Evolutionary conservation across 2,797 vertebrate genomes (phyloP), one percentile per base, ranked within the genome.

Genomic region (Ctenopoma multispine): DNA sequence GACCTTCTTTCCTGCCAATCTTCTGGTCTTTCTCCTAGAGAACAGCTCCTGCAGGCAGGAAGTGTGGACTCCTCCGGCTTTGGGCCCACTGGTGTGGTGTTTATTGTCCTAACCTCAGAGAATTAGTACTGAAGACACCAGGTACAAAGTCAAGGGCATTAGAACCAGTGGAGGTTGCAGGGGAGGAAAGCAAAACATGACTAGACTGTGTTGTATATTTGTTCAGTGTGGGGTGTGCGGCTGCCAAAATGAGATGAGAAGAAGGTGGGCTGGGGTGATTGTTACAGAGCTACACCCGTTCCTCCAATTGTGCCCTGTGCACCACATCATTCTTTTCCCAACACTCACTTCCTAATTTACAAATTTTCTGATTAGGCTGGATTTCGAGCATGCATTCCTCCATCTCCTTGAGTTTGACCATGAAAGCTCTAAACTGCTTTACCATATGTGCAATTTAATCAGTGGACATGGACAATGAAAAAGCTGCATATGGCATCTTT

Each of bases 51-150:
- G 75, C 50, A 72, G 84, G 72, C 90, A 91, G 88, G 90, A 93
- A 92, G 87, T 49, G 75, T 61, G 84, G 84, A 85, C 86, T 88
- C 80, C 56, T 63, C 69, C 51, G 76, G 79, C 79, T 73, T 58
- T 55, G 49, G 75, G 72, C 69, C 85, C 87, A 87, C 86, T 85
- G 73, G 69, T 31, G 55, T 11, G 4, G 64, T 92, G 92, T 94
- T 95, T 94, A 93, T 94, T 94, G 87, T 93, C 85, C 78, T 89
- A 89, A 93, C 86, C 88, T 89, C 74, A 64, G 68, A 80, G 78
- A 89, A 89, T 92, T 87, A 90, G 81, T 75, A 80, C 79, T 59
- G 51, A 70, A 75, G 87, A 87, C 82, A 74, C 63, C 3, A 27
- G 67, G 81, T 62, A 70, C 82, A 85, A 83, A 79, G 85, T 89